Evolutionary conservation across 2,888 invertebrate species (phyloP).

Genomic region (Hydraecia micacea): DNA sequence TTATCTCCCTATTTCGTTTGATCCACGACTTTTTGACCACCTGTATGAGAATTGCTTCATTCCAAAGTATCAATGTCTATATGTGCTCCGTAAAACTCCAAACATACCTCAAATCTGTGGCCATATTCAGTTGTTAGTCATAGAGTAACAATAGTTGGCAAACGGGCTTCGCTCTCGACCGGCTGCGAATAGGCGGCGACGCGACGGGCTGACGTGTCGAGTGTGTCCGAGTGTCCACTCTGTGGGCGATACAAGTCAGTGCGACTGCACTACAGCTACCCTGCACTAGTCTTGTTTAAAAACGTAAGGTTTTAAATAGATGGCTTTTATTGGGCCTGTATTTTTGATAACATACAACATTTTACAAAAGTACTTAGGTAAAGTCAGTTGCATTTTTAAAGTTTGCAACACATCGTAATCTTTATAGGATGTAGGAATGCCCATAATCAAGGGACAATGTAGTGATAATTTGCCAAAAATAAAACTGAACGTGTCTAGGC

Average conservation of each 20-base stretch:
- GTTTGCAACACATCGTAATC: too few species aligned
- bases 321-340: background rate
- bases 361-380: background rate
- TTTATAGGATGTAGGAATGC: background rate
- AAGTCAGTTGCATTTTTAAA: background rate
- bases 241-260: slow-evolving; percentile 48
- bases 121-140: slow-evolving; percentile 6
- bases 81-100: background rate
- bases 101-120: background rate
- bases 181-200: slow-evolving; percentile 52
- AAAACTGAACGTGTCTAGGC: background rate
- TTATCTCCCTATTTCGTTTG: too few species aligned
- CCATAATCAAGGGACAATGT: too few species aligned
- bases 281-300: background rate
- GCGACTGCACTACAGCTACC: background rate
- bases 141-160: slow-evolving; percentile 24
- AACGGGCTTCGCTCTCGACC: slow-evolving; percentile 54
- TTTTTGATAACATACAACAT: background rate
- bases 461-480: background rate
- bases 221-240: slow-evolving; percentile 66
- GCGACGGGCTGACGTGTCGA: slow-evolving; percentile 57
- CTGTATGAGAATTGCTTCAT: background rate
- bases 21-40: too few species aligned
- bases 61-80: background rate
- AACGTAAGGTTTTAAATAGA: slow-evolving; percentile 9